Conservation (phyloP, 2,797 vertebrate species). For the Tragelaphus eurycerus region DNA sequence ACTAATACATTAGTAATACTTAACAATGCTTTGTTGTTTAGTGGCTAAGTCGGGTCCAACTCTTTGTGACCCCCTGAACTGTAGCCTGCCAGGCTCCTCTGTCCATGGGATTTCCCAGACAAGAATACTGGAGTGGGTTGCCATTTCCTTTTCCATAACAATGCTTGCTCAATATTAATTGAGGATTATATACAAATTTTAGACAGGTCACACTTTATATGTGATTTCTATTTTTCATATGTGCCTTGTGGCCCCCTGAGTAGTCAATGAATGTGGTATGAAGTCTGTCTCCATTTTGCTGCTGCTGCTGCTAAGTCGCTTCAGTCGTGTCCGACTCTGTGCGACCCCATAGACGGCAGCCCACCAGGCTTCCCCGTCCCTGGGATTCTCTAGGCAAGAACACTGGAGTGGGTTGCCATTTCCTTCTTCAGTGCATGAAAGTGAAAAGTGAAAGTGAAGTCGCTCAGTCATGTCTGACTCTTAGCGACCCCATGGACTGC, state of each 20-base stretch:
- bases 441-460: too few relatives aligned
- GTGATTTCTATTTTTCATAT: not conserved
- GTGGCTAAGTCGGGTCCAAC: not conserved
- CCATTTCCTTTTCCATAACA: not conserved
- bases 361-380: too few relatives aligned
- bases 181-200: not conserved
- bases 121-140: not conserved
- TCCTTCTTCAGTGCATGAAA: too few relatives aligned
- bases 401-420: too few relatives aligned
- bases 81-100: not conserved
- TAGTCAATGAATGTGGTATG: not conserved
- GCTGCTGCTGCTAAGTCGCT: too few relatives aligned
- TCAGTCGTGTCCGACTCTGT: too few relatives aligned
- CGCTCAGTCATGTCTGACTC: too few relatives aligned
- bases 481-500: too few relatives aligned
- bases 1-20: not conserved
- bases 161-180: not conserved
- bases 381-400: too few relatives aligned
- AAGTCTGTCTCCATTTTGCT: not conserved
- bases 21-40: not conserved
- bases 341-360: too few relatives aligned
- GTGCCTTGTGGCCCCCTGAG: not conserved
- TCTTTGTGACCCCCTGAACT: not conserved
- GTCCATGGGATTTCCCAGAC: not conserved
- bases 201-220: not conserved